phyloP scores from a whole-genome alignment of 2,113 vertebrate genomes.

The Notiomystis cincta region DNA sequence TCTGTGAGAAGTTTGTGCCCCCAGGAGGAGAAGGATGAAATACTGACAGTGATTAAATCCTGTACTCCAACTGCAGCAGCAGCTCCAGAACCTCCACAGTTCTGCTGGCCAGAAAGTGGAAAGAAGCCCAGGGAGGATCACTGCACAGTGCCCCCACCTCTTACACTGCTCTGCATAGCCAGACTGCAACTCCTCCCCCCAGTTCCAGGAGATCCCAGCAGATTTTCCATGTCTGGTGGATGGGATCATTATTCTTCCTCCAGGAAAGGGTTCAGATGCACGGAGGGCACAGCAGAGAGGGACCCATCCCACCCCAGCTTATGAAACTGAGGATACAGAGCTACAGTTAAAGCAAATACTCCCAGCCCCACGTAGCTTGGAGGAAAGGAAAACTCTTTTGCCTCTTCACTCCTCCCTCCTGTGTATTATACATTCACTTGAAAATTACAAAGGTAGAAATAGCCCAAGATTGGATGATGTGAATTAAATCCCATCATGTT shows the following conservation, averaged over 20 bases:
- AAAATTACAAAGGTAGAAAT: not conserved
- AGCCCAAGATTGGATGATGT: not conserved
- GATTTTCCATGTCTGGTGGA: no score
- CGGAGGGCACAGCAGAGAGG: no score
- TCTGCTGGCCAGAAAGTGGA: not conserved
- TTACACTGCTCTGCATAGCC: no score
- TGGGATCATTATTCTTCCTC: no score
- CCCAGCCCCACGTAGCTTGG: not conserved
- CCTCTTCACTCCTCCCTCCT: not conserved
- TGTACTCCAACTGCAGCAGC: rapidly evolving
- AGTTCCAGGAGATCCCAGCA: no score
- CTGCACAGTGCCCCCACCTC: not conserved
- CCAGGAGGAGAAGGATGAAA: not conserved
- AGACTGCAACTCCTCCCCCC: no score
- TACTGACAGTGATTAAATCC: not conserved
- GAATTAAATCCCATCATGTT: not conserved
- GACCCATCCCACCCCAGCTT: no score
- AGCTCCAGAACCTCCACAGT: not conserved
- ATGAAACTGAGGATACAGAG: not conserved
- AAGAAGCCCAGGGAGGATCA: not conserved
- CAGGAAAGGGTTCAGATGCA: no score
- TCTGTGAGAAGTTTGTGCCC: not conserved
- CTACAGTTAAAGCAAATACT: not conserved
- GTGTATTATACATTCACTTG: not conserved
- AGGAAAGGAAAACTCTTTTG: not conserved